Conservation (phyloP, 2,797 vertebrate genomes). For the Helarctos malayanus region DNA sequence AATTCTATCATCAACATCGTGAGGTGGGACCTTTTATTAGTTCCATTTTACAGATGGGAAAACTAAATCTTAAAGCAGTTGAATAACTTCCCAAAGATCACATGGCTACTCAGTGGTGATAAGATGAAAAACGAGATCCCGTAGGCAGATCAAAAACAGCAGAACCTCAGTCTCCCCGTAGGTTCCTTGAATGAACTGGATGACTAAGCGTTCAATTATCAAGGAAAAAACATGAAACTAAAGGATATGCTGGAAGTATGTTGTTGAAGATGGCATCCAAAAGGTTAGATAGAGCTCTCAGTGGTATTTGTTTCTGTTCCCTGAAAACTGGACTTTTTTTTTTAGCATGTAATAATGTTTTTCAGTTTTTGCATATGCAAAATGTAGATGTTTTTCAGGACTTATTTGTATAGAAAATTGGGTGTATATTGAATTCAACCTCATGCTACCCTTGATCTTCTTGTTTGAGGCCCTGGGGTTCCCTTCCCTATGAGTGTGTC, state of each 20-base stretch:
- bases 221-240: not conserved
- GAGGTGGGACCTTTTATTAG: not conserved
- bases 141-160: not conserved
- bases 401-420: not conserved
- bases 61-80: slow-evolving; percentile 37
- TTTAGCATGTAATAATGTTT: not conserved
- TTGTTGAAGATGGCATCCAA: not conserved
- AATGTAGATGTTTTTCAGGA: not conserved
- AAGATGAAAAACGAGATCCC: not conserved
- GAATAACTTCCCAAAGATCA: slow-evolving; percentile 30
- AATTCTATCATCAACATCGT: not conserved
- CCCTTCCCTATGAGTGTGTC: not conserved
- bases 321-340: slow-evolving; percentile 13
- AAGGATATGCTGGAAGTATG: not conserved
- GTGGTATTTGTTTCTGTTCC: not conserved
- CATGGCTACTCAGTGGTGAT: not conserved
- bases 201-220: not conserved
- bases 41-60: slow-evolving; percentile 10
- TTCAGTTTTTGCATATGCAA: not conserved
- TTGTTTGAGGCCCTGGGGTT: not conserved
- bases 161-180: not conserved
- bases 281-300: not conserved
- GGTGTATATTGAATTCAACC: not conserved
- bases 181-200: not conserved
- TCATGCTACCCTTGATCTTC: not conserved